A percentile compares a stretch with the other conserved stretches of the same genome.
These are phyloP conservation scores for Chymomyza procnemis DNA, from an alignment of 2,888 invertebrate genomes.

Conservation along the genomic window DNA sequence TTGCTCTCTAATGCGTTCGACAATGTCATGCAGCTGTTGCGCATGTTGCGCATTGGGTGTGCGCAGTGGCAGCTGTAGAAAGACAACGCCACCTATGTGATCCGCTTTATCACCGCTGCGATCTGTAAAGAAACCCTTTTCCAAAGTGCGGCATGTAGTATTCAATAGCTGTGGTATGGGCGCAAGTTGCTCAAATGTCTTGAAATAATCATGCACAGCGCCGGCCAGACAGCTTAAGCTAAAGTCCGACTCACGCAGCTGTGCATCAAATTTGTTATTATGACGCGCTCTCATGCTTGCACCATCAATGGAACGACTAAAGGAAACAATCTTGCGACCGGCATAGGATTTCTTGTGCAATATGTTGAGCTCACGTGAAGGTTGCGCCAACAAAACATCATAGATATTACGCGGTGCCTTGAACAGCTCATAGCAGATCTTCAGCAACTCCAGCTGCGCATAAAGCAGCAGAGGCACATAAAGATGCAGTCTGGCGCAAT, in stretches of 20 bases:
- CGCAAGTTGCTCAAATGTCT: constrained; percentile 50
- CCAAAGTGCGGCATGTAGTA: constrained; percentile 75
- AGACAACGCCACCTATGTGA: constrained; percentile 76
- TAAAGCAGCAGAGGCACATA: constrained; percentile 74
- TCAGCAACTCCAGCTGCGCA: constrained; percentile 73
- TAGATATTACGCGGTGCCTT: constrained; percentile 76
- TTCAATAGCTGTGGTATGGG: constrained; percentile 70
- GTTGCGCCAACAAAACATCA: constrained; percentile 74
- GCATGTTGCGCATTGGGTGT: constrained; percentile 64
- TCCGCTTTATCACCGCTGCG: constrained; percentile 67
- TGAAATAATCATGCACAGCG: constrained; percentile 74
- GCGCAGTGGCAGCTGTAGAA: constrained; percentile 74
- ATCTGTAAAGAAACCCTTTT: constrained; percentile 76
- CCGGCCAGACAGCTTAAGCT: constrained; percentile 74
- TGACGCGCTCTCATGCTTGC: constrained; percentile 67
- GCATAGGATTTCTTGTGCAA: constrained; percentile 77
- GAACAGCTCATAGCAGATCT: constrained; percentile 73
- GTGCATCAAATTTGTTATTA: constrained; percentile 55
- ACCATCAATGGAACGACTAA: constrained; percentile 76
- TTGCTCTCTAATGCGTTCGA: constrained; percentile 70
- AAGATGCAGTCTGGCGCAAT: constrained; percentile 67
- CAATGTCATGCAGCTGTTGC: constrained; percentile 68
- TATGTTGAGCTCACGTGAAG: constrained; percentile 73
- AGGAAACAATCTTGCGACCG: constrained; percentile 77
- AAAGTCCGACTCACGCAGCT: constrained; percentile 74